Evolutionary conservation across 2,113 vertebrate species (phyloP).

Genomic region (Cariama cristata): DNA sequence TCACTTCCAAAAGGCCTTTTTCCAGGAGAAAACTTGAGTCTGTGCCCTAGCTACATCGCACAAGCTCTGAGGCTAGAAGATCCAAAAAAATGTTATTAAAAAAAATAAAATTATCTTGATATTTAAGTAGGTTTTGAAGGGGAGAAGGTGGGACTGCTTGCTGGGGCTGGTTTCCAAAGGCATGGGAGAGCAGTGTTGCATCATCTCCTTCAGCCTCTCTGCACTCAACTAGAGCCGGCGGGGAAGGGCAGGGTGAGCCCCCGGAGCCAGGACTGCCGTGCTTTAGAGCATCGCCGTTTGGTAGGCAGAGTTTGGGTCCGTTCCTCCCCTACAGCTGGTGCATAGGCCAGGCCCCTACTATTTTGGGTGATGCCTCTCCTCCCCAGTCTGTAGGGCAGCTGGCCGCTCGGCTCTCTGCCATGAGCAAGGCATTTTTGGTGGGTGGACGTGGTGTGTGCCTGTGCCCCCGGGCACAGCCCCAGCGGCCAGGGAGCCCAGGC

Average conservation of each 20-base stretch:
- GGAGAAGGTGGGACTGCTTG: background rate
- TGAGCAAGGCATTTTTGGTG: background rate
- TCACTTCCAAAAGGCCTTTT: background rate
- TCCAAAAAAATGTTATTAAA: accelerated
- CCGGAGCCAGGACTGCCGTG: background rate
- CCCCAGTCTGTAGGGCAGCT: background rate
- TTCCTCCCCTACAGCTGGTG: background rate
- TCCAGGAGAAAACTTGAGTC: background rate
- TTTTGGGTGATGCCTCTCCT: background rate
- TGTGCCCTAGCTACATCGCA: background rate
- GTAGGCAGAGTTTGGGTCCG: background rate
- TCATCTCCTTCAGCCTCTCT: background rate
- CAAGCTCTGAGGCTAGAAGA: background rate
- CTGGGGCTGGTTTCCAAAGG: background rate
- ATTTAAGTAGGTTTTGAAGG: background rate
- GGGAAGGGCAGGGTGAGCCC: background rate
- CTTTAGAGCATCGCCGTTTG: background rate
- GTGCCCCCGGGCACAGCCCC: background rate
- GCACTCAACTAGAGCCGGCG: background rate
- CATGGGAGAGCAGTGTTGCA: background rate
- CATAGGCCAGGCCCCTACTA: background rate
- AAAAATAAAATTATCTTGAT: background rate
- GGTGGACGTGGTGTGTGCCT: too few relatives aligned
- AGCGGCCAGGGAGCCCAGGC: background rate
- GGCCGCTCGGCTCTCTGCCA: background rate